Conservation (phyloP, 2,113 vertebrate genomes). For the Falco punctatus region DNA sequence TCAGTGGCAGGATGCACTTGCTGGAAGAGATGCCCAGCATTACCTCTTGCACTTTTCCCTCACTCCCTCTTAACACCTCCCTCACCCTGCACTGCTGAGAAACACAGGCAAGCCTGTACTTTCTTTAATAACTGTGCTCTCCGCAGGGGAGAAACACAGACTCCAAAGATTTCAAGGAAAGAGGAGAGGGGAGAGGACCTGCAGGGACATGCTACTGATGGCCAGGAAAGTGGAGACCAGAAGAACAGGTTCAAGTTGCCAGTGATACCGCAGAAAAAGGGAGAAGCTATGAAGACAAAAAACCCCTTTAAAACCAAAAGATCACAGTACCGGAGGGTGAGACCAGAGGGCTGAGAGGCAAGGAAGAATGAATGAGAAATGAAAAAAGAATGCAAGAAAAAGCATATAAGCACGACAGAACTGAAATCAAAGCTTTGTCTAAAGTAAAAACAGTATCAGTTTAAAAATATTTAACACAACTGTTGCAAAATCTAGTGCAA, state of each 20-base stretch:
- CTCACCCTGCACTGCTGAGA: not conserved
- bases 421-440: not conserved
- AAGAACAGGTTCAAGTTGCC: not conserved
- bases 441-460: not conserved
- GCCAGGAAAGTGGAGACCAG: not conserved
- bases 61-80: not conserved
- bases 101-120: not conserved
- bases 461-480: not conserved
- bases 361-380: not conserved
- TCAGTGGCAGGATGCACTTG: fast-evolving
- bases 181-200: not conserved
- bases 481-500: not conserved
- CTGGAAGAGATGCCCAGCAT: not conserved
- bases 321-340: not conserved
- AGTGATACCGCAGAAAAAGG: not conserved
- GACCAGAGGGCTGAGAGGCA: not conserved
- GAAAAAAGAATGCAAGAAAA: not conserved
- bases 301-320: not conserved
- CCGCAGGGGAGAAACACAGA: not conserved
- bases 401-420: not conserved
- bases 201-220: not conserved
- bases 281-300: not conserved
- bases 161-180: not conserved
- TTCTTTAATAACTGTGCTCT: not conserved
- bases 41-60: not conserved